Evolutionary conservation across 2,797 vertebrate species (phyloP), one percentile per base, ranked within the genome.

Genomic region (Gymnodraco acuticeps): DNA sequence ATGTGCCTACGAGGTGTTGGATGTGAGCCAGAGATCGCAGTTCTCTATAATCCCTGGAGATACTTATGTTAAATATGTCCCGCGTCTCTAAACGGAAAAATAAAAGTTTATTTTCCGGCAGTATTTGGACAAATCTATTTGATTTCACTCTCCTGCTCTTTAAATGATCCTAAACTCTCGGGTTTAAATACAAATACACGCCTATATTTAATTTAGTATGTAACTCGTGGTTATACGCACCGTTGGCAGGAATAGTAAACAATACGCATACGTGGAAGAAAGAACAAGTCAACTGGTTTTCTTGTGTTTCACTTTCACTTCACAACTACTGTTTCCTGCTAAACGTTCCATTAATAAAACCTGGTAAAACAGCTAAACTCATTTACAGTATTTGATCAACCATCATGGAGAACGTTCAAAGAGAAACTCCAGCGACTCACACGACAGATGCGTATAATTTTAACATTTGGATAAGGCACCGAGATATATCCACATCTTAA

Each of bases 21-120:
- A 86, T 54, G 74, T 64, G 54, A 87, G 85, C 91, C 93, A 92
- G 78, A 54, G 73, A 75, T 87, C 88, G 74, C 86, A 85, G 78
- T 67, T 64, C 75, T 79, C 80, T 59, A 64, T 59, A 31, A 56
- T 77, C 81, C 73, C 68, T 47, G 23, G 72, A 76, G 72, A 71
- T 6, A 15, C 48, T 45, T 61, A 60, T 31, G 46, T 15, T 55
- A 46, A 43, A 63, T 54, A 13, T n/a, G 52, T 7, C 53, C 45
- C 33, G 55, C 5, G 27, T 50, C 53, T 64, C 50, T 14, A 7
- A 50, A 7, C 50, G 2, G n/a, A 19, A 54, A 4, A 5, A 15
- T 41, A 73, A 10, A 1, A 41, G 33, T 15, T 16, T 33, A 4
- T 9, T 45, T 52, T 16, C 12, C 43, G 3, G 19, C 14, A 3